Evolutionary conservation across 2,113 vertebrate species (phyloP).

Genomic region (Hassar affinis): DNA sequence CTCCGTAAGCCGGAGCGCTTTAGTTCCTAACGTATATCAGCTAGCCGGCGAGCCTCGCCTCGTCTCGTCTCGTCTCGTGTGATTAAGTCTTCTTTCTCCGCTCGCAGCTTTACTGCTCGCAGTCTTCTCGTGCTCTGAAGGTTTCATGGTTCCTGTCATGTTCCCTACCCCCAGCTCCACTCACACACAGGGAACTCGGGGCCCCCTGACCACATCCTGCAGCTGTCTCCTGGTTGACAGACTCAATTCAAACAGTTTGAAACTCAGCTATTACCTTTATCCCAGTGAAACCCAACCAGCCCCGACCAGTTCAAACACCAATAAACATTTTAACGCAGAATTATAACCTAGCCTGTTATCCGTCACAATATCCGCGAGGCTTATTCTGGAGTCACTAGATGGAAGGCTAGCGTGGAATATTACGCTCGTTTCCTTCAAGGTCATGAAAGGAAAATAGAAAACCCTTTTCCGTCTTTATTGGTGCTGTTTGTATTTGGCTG

Average conservation of each 20-base stretch:
- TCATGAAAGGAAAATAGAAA: neutral
- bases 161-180: constrained; percentile 52
- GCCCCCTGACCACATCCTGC: constrained; percentile 61
- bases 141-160: constrained; percentile 51
- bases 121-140: constrained; percentile 35
- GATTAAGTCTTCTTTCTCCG: neutral
- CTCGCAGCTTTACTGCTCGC: constrained; percentile 33
- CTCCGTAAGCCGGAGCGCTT: neutral
- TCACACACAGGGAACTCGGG: constrained; percentile 39
- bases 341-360: neutral
- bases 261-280: constrained; percentile 50
- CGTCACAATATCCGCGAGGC: neutral
- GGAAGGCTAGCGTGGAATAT: neutral
- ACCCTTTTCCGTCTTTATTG: neutral
- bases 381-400: neutral
- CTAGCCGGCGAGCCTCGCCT: neutral
- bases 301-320: constrained; percentile 45
- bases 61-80: neutral
- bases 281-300: constrained; percentile 57
- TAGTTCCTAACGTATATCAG: neutral
- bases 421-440: neutral
- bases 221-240: constrained; percentile 67
- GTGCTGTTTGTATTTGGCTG: neutral
- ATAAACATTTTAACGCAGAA: constrained; percentile 47
- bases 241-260: constrained; percentile 49